Percentiles rank a stretch among this genome's conserved stretches.
Evolutionary conservation across 2,888 invertebrate species (phyloP).

Genomic region (Physocephala rufipes): DNA sequence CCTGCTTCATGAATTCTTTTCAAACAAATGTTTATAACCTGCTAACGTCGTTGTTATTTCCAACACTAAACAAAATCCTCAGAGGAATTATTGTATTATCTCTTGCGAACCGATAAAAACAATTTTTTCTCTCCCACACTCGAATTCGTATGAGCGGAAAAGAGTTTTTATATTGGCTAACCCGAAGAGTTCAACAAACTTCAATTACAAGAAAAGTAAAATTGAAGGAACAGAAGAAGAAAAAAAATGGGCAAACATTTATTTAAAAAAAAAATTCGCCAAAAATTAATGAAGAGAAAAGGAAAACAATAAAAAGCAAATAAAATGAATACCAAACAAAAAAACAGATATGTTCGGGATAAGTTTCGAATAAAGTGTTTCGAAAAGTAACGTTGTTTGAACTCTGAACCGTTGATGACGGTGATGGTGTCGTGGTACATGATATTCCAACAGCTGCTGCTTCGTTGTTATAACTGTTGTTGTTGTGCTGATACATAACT

Average conservation of each 20-base stretch:
- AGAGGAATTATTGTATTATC: too few species aligned
- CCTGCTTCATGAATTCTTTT: slow-evolving; percentile 33
- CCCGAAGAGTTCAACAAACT: slow-evolving; percentile 35
- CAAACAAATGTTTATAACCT: slow-evolving; percentile 37
- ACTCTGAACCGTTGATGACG: slow-evolving; percentile 27
- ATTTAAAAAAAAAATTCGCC: neutral
- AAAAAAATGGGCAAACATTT: neutral
- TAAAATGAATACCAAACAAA: neutral
- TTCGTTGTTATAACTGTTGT: neutral
- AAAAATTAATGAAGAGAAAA: neutral
- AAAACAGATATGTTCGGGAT: slow-evolving; percentile 10
- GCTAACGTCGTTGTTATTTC: neutral
- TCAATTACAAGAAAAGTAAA: slow-evolving; percentile 27
- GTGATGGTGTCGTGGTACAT: slow-evolving; percentile 21
- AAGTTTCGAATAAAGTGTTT: neutral
- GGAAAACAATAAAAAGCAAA: slow-evolving; percentile 28
- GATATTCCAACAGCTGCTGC: slow-evolving; percentile 17
- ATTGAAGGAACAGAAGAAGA: too few species aligned
- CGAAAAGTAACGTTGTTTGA: slow-evolving; percentile 16
- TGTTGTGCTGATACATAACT: slow-evolving; percentile 14
- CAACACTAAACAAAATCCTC: too few species aligned
- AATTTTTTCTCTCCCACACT: slow-evolving; percentile 37
- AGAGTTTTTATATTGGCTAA: neutral
- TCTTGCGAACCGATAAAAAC: slow-evolving; percentile 24
- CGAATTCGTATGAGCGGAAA: neutral